Percentiles rank a stretch among this genome's conserved stretches.
Conservation (phyloP, 2,888 invertebrate genomes). For the Eugnorisma glareosa region DNA sequence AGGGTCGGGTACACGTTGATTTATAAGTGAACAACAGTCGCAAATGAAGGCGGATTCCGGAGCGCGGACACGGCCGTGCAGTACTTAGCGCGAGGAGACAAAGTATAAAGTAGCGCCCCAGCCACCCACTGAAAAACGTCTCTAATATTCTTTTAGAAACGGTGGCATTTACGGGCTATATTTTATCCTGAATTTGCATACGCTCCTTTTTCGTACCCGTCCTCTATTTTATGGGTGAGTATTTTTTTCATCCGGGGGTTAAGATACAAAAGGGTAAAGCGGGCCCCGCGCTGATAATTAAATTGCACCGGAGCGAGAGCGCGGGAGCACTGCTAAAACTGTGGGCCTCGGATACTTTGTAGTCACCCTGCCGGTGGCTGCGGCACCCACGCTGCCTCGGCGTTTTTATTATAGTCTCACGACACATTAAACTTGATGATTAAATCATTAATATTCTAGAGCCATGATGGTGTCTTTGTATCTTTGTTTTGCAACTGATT, state of each 20-base stretch:
- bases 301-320: slow-evolving; percentile 85
- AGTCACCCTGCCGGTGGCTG: slow-evolving; percentile 36
- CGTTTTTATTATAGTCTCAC: slow-evolving; percentile 66
- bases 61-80: slow-evolving; percentile 86
- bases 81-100: slow-evolving; percentile 90
- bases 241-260: slow-evolving; percentile 90
- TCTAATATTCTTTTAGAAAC: slow-evolving; percentile 92
- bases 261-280: slow-evolving; percentile 91
- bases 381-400: slow-evolving; percentile 45
- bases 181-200: slow-evolving; percentile 92
- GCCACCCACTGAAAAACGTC: slow-evolving; percentile 91
- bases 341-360: slow-evolving; percentile 57
- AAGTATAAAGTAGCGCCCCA: slow-evolving; percentile 89
- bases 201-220: slow-evolving; percentile 91
- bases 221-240: slow-evolving; percentile 91
- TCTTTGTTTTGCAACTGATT: slow-evolving; percentile 57
- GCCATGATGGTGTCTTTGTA: slow-evolving; percentile 64
- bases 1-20: slow-evolving; percentile 76
- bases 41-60: slow-evolving; percentile 87
- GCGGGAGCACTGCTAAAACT: slow-evolving; percentile 58
- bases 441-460: slow-evolving; percentile 79
- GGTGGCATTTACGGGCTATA: slow-evolving; percentile 92
- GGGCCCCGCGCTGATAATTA: slow-evolving; percentile 89
- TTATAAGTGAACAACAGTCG: slow-evolving; percentile 87
- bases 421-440: slow-evolving; percentile 80